Evolutionary conservation across 2,797 vertebrate genomes (phyloP).

Genomic region (Halcyon badia): DNA sequence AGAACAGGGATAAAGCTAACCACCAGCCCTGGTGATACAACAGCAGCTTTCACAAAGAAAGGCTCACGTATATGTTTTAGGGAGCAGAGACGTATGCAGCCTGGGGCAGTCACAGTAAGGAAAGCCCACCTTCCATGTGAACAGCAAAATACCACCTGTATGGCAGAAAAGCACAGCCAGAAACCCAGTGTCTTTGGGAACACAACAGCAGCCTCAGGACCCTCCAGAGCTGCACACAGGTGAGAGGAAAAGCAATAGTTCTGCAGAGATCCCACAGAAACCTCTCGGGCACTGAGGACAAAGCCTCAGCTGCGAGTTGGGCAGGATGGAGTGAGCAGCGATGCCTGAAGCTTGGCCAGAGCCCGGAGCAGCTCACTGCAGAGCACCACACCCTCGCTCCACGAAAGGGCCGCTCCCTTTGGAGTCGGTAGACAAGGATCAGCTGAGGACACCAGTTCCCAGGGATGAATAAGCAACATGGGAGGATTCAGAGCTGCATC

Average conservation of each 20-base stretch:
- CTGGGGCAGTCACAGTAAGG: background rate
- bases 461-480: background rate
- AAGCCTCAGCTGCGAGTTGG: background rate
- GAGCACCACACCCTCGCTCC: background rate
- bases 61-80: background rate
- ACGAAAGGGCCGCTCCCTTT: background rate
- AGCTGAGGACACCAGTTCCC: background rate
- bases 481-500: background rate
- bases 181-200: background rate
- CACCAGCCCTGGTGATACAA: background rate
- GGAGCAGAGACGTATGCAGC: background rate
- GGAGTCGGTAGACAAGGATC: background rate
- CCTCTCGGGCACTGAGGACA: background rate
- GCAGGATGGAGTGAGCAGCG: background rate
- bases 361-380: fast-evolving
- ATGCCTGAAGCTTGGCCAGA: background rate
- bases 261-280: background rate
- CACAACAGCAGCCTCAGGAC: background rate
- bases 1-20: background rate
- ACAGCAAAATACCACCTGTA: background rate
- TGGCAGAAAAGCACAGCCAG: background rate
- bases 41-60: background rate
- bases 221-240: background rate
- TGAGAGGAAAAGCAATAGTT: background rate
- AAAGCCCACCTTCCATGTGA: background rate